These are phyloP conservation scores for Agrochola macilenta DNA, from an alignment of 2,888 invertebrate species.

Conservation along the genomic window DNA sequence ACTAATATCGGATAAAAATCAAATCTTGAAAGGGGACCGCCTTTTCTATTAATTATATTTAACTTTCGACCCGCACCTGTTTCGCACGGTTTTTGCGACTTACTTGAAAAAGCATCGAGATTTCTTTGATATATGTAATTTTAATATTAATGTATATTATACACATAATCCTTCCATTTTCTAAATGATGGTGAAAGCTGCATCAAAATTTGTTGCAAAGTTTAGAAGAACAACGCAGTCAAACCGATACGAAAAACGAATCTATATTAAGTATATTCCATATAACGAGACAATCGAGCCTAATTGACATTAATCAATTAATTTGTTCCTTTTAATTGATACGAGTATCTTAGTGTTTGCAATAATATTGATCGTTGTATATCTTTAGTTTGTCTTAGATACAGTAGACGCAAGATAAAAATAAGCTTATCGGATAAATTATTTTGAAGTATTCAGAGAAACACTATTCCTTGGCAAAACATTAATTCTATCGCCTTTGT, in stretches of 20 bases:
- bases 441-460: not conserved
- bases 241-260: not conserved
- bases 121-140: not conserved
- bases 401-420: constrained; percentile 13
- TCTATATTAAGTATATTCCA: not conserved
- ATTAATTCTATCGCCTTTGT: constrained; percentile 5
- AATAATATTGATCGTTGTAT: constrained; percentile 19
- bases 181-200: too few relatives aligned
- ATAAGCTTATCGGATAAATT: constrained; percentile 3
- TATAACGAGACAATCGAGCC: not conserved
- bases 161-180: not conserved
- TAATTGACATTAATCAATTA: not conserved
- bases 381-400: constrained; percentile 20
- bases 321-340: constrained; percentile 24
- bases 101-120: too few relatives aligned
- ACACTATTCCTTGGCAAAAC: not conserved
- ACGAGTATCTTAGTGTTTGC: constrained; percentile 29
- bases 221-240: too few relatives aligned
- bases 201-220: not conserved
- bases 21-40: constrained; percentile 9
- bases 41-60: not conserved
- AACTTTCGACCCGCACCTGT: not conserved
- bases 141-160: not conserved
- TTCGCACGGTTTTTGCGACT: not conserved
- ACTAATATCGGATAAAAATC: not conserved